These are phyloP conservation scores for Catajapyx aquilonaris DNA, from an alignment of 1,140 invertebrate genomes.

Conservation along the genomic window DNA sequence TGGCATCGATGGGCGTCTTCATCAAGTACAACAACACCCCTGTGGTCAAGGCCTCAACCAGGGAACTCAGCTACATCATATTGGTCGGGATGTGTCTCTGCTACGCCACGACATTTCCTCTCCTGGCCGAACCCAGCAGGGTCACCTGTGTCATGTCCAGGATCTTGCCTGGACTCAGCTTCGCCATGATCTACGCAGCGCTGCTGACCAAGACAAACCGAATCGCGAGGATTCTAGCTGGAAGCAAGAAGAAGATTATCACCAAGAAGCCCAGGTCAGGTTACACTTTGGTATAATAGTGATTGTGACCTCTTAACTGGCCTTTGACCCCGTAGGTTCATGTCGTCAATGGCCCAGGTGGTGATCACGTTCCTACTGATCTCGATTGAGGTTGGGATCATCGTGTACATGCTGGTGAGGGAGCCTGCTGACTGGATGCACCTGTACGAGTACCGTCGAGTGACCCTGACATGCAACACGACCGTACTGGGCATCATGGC, in stretches of 20 bases:
- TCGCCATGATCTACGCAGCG: slow-evolving; percentile 64
- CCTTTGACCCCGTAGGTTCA: too few relatives aligned
- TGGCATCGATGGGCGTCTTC: slow-evolving; percentile 34
- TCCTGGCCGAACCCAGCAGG: slow-evolving; percentile 44
- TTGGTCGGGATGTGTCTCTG: slow-evolving; percentile 35
- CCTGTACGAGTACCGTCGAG: slow-evolving; percentile 30
- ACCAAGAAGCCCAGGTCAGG: slow-evolving; percentile 43
- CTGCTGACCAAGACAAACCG: slow-evolving; percentile 69
- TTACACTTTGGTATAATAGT: background rate
- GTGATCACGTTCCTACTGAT: slow-evolving; percentile 41
- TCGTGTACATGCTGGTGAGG: slow-evolving; percentile 40
- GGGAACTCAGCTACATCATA: slow-evolving; percentile 46
- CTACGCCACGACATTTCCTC: slow-evolving; percentile 28
- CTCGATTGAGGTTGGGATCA: slow-evolving; percentile 43
- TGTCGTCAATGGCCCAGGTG: slow-evolving; percentile 33
- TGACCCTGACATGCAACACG: slow-evolving; percentile 46
- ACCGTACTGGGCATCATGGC: slow-evolving; percentile 41
- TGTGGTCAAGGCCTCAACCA: slow-evolving; percentile 41
- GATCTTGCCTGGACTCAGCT: slow-evolving; percentile 49
- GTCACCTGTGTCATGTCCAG: slow-evolving; percentile 42
- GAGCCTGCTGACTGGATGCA: slow-evolving; percentile 40
- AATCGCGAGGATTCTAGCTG: slow-evolving; percentile 61
- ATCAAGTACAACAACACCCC: slow-evolving; percentile 41
- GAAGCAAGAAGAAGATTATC: slow-evolving; percentile 57
- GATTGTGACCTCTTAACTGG: background rate